Evolutionary conservation across 2,888 invertebrate genomes (phyloP), one percentile per base, ranked within the genome.

Genomic region (Thalpophila matura): DNA sequence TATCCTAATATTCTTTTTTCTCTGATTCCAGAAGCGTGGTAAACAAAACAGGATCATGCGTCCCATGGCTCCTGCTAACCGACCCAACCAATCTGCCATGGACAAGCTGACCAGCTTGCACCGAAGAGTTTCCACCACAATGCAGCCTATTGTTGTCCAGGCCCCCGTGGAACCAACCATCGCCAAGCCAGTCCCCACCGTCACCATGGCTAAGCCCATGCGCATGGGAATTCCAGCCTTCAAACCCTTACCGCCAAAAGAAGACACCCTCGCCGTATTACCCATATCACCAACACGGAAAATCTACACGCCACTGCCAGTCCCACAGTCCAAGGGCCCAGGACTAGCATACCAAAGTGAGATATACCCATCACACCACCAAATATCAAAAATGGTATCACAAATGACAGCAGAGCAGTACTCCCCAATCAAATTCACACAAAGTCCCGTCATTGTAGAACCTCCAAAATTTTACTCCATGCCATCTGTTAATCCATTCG

Each of bases 171-270:
- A 91, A 56, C 68, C 85, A 0, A 87, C 81, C 2, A 70, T 82
- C 4, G 78, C 80, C 1, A 85, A 85, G 79, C 81, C 84, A 4
- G 42, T 74, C 22, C 89, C 90, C 14, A 77, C 89, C 1, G 73
- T 90, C 10, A 95, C 96, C 12, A 91, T 96, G 86, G 96, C 95
- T 1, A 95, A 95, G 51, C 95, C 96, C 0, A 86, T 95, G 78
- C 94, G 95, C 2, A 91, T 96, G 89, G 96, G 96, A 7, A 96
- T 98, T 7, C 98, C 98, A 29, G 96, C 97, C 0, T 98, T 98
- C 90, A 97, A 96, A 84, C 98, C 98, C 0, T 95, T 98, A 71
- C 97, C 98, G 40, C 96, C 97, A 3, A 95, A 95, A 83, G 94
- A 95, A 70, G 94, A 94, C 22, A 96, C 96, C 6, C 94, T 96